Evolutionary conservation across 2,797 vertebrate species (phyloP), one percentile per base, ranked within the genome.

Genomic region (Syncerus caffer): DNA sequence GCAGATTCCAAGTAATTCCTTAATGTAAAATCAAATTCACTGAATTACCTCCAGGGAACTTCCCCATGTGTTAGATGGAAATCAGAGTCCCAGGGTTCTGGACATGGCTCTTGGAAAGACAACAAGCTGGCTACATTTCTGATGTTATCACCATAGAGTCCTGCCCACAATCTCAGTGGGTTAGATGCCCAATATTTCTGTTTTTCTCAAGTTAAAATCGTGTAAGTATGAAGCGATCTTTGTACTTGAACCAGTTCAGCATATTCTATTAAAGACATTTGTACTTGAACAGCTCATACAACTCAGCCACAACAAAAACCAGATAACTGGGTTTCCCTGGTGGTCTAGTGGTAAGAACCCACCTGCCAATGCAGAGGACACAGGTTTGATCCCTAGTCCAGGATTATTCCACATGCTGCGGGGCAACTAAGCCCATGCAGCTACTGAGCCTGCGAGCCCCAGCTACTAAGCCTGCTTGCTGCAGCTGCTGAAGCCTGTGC

Each of bases 11-110:
- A 78, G 51, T 83, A 62, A 91, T 57, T 94, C n/a, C 57, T 79
- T 84, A 38, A 80, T 95, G 11, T 57, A 89, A 98, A 97, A 89
- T 21, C 79, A 84, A 78, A 55, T 29, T 34, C 84, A 57, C 51
- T 86, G 85, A 95, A 82, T 88, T 90, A 64, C 50, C 84, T 96
- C 45, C 19, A 78, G 88, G 90, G 74, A 93, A 29, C 29, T 74
- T 90, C 29, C 58, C 80, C 42, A 27, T 50, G 64, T 93, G 90
- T 93, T 83, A 93, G 89, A 74, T 55, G 51, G 25, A 84, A 97
- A 55, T 55, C 58, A 62, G 14, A 76, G 55, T 83, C n/a, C 88
- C 25, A 74, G 50, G 57, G 57, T 87, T 92, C 62, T 42, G 90
- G 45, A 87, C 71, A 14, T 64, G 17, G 62, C 47, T 94, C 79